Conservation (phyloP, 2,888 invertebrate genomes). For the Caenorhabditis plicata region DNA sequence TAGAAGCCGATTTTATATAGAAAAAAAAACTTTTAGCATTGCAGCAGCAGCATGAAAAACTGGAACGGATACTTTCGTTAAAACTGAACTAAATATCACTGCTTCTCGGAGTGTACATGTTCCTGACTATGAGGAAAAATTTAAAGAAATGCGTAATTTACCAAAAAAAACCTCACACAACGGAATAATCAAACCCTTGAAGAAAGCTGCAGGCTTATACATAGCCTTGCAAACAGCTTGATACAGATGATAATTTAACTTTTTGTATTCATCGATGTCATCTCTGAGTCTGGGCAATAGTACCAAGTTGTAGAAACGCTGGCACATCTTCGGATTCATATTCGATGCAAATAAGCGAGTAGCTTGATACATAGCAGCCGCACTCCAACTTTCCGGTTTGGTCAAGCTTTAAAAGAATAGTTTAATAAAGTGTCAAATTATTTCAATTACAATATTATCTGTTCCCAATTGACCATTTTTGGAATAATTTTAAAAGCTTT, state of each 20-base stretch:
- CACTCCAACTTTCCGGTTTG: constrained; percentile 93
- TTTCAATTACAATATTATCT: constrained; percentile 66
- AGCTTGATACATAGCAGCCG: constrained; percentile 94
- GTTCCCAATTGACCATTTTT: constrained; percentile 71
- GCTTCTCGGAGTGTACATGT: constrained; percentile 93
- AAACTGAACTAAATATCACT: constrained; percentile 86
- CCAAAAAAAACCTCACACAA: constrained; percentile 69
- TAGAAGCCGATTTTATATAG: too few species aligned
- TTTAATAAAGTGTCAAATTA: background rate
- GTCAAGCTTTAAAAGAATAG: constrained; percentile 62
- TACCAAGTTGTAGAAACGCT: constrained; percentile 89
- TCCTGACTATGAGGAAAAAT: constrained; percentile 75
- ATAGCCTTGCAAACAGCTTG: constrained; percentile 88
- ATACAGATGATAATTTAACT: constrained; percentile 92
- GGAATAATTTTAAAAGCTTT: constrained; percentile 98
- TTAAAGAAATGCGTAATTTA: too few species aligned
- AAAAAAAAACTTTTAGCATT: constrained; percentile 68
- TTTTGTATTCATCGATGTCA: constrained; percentile 90
- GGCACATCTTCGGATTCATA: constrained; percentile 91
- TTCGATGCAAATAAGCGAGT: constrained; percentile 95
- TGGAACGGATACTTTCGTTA: constrained; percentile 88
- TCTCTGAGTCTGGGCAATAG: constrained; percentile 85
- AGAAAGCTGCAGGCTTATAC: constrained; percentile 95
- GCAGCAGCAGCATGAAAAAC: constrained; percentile 92
- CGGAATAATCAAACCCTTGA: constrained; percentile 81